Conservation (phyloP, 1,140 invertebrate genomes). For the Meloidogyne chitwoodi region DNA sequence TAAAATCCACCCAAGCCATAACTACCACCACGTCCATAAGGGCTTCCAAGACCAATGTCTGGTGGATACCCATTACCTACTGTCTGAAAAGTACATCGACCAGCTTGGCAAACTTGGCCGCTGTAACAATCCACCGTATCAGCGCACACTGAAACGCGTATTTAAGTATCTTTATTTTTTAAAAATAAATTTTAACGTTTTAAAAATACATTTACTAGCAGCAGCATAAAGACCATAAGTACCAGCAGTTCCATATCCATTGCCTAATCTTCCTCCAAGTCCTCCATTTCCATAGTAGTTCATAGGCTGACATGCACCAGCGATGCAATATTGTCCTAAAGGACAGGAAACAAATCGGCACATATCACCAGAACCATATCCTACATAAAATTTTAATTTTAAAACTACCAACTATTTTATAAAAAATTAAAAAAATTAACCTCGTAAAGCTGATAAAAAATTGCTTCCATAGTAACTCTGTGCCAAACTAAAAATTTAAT, state of each 20-base stretch:
- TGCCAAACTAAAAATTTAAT: slow-evolving; percentile 6
- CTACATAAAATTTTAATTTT: background rate
- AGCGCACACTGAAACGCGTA: slow-evolving; percentile 45
- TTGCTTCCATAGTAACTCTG: slow-evolving; percentile 49
- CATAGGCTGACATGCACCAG: slow-evolving; percentile 43
- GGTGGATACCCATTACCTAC: slow-evolving; percentile 20
- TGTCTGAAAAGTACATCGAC: slow-evolving; percentile 40
- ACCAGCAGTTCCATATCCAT: slow-evolving; percentile 18
- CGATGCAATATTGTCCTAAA: slow-evolving; percentile 56
- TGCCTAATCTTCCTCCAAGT: background rate
- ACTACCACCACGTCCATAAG: slow-evolving; percentile 20
- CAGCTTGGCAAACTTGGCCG: slow-evolving; percentile 44
- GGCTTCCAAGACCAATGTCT: background rate
- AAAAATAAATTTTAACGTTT: too few relatives aligned
- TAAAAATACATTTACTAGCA: slow-evolving; percentile 30
- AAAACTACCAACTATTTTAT: too few relatives aligned
- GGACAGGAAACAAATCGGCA: slow-evolving; percentile 58
- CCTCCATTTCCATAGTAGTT: slow-evolving; percentile 28
- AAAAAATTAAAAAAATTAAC: background rate
- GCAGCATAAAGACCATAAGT: slow-evolving; percentile 29
- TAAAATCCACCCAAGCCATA: background rate
- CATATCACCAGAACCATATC: slow-evolving; percentile 52
- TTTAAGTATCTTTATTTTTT: too few relatives aligned
- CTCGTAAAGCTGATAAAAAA: slow-evolving; percentile 48
- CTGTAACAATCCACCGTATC: slow-evolving; percentile 50